phyloP scores from a whole-genome alignment of 2,888 invertebrate genomes.

The Pheosia gnoma region DNA sequence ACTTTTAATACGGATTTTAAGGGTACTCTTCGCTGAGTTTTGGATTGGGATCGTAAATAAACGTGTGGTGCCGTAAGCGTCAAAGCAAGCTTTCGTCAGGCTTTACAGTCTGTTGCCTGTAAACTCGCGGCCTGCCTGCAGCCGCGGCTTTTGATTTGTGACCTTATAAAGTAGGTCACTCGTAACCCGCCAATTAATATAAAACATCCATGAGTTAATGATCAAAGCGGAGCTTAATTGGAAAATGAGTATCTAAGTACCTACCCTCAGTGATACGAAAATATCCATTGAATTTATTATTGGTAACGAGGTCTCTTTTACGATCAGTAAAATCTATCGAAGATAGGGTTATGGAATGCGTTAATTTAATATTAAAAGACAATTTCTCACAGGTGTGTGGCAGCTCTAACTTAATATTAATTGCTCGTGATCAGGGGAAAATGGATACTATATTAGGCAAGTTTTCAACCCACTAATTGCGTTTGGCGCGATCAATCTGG shows the following conservation, averaged over 20 bases:
- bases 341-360: constrained; percentile 7
- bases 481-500: constrained; percentile 29
- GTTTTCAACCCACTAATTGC: constrained; percentile 37
- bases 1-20: not conserved
- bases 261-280: not conserved
- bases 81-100: constrained; percentile 34
- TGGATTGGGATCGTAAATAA: constrained; percentile 61
- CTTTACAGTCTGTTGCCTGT: constrained; percentile 50
- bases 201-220: constrained; percentile 8
- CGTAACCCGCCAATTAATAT: constrained; percentile 21
- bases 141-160: constrained; percentile 41
- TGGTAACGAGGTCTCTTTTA: constrained; percentile 12
- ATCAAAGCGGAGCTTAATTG: not conserved
- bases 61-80: constrained; percentile 44
- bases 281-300: constrained; percentile 6
- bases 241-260: not conserved
- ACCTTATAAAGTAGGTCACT: constrained; percentile 45
- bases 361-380: constrained; percentile 20
- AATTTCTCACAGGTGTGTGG: constrained; percentile 12
- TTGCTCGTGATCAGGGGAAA: constrained; percentile 23
- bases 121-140: constrained; percentile 41
- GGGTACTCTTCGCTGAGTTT: constrained; percentile 33
- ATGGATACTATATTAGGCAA: constrained; percentile 34
- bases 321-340: constrained; percentile 16
- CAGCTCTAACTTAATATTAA: constrained; percentile 5